Conservation (phyloP, 2,797 vertebrate species). For the Octomys mimax region DNA sequence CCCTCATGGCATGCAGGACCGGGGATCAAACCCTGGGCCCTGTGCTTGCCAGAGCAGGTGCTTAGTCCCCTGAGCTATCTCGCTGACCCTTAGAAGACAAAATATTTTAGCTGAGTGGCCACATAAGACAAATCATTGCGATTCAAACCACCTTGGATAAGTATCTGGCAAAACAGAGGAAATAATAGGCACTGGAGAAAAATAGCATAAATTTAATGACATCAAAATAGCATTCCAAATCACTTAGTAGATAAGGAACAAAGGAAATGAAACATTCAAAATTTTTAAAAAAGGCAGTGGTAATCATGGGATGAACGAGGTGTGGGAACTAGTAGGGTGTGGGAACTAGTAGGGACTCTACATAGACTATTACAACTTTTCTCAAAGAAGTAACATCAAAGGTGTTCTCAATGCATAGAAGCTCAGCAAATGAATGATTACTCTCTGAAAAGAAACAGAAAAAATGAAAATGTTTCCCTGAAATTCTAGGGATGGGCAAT, state of each 20-base stretch:
- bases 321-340: background rate
- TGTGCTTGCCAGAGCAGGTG: too few relatives aligned
- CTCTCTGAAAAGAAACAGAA: background rate
- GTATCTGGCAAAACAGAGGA: background rate
- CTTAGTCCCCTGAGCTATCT: too few relatives aligned
- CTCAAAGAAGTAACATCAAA: background rate
- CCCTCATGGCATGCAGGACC: too few relatives aligned
- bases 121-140: background rate
- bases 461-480: background rate
- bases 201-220: background rate
- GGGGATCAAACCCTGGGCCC: too few relatives aligned
- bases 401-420: background rate
- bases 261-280: background rate
- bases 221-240: background rate
- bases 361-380: background rate
- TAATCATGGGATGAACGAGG: background rate
- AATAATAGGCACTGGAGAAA: background rate
- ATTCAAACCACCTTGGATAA: background rate
- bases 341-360: too few relatives aligned
- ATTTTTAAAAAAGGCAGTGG: background rate
- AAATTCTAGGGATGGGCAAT: background rate
- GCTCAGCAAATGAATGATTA: background rate
- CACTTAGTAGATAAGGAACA: background rate
- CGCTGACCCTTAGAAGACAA: background rate
- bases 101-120: too few relatives aligned